Evolutionary conservation across 1,140 invertebrate species (phyloP).

Genomic region (Sycobia sp.): DNA sequence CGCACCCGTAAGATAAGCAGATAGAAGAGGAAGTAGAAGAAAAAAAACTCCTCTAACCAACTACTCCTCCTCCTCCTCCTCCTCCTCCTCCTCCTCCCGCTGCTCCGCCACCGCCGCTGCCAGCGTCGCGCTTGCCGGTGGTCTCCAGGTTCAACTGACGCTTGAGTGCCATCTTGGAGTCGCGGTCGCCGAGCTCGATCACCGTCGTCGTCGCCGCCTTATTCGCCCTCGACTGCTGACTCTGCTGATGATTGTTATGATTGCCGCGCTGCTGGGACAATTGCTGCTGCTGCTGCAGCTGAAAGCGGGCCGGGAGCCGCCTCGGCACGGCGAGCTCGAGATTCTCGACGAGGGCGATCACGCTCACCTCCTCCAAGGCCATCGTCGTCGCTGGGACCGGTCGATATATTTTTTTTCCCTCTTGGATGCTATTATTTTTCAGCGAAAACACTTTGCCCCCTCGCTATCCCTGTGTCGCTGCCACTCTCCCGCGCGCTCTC

Average conservation of each 20-base stretch:
- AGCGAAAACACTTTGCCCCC: slow-evolving; percentile 18
- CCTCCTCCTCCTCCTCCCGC: too few relatives aligned
- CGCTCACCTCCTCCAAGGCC: slow-evolving; percentile 24
- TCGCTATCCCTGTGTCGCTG: not conserved
- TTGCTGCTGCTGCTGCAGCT: not conserved
- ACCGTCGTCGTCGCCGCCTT: slow-evolving; percentile 10
- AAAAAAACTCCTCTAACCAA: too few relatives aligned
- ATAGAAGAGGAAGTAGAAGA: too few relatives aligned
- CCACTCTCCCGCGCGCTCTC: not conserved
- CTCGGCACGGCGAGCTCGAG: slow-evolving; percentile 18
- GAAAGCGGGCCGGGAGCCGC: not conserved
- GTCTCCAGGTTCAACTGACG: slow-evolving; percentile 33
- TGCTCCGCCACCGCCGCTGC: not conserved
- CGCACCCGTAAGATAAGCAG: too few relatives aligned
- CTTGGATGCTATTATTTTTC: too few relatives aligned
- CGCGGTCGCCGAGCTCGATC: slow-evolving; percentile 42
- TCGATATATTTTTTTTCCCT: too few relatives aligned
- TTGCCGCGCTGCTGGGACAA: not conserved
- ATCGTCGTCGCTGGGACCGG: not conserved
- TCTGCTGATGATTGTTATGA: too few relatives aligned
- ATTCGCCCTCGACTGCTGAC: not conserved
- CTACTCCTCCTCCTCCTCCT: too few relatives aligned
- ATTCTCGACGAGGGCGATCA: slow-evolving; percentile 27
- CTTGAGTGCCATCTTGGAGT: slow-evolving; percentile 42
- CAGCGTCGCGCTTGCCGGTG: slow-evolving; percentile 15